These are phyloP conservation scores for Lordiphosa collinella DNA, from an alignment of 1,140 invertebrate genomes.

Conservation along the genomic window DNA sequence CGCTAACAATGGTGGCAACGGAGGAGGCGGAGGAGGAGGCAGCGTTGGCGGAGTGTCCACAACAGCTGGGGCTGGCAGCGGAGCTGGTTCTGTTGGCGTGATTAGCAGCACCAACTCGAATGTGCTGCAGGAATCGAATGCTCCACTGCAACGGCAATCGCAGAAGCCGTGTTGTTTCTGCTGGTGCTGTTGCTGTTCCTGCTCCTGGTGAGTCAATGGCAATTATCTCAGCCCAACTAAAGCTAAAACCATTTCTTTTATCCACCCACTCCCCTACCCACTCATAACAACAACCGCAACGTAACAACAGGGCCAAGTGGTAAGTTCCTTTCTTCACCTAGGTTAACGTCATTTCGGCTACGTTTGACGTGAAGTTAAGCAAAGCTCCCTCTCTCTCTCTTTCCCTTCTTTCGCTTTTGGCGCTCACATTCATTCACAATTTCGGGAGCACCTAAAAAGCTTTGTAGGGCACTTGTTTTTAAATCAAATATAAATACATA, in stretches of 20 bases:
- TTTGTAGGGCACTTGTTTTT: conserved; percentile 45
- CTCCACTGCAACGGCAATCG: conserved; percentile 61
- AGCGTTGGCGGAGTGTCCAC: conserved; percentile 14
- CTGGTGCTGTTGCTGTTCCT: conserved; percentile 87
- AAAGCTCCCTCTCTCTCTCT: conserved; percentile 5
- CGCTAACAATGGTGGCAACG: conserved; percentile 23
- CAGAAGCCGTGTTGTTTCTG: conserved; percentile 84
- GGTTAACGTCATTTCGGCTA: conserved; percentile 2
- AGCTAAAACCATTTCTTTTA: conserved; percentile 36
- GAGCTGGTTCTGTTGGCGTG: conserved; percentile 22
- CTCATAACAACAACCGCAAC: conserved; percentile 31
- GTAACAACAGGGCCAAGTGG: conserved; percentile 70
- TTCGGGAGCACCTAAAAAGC: conserved; percentile 56
- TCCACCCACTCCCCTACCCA: conserved; percentile 12
- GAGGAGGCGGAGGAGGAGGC: conserved; percentile 27
- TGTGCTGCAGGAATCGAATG: conserved; percentile 66
- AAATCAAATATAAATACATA: conserved; percentile 55
- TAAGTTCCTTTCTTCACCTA: conserved; percentile 49
- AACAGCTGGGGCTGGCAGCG: conserved; percentile 23
- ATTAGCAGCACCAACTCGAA: conserved; percentile 54
- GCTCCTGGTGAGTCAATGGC: conserved; percentile 83
- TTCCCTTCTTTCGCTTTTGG: background rate
- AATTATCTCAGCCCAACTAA: conserved; percentile 8
- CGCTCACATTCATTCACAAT: conserved; percentile 64
- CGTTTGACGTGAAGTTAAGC: too few species aligned